A percentile compares a stretch with the other conserved stretches of the same genome.
Conservation (phyloP, 2,113 vertebrate species). For the Petrocephalus microphthalmus region DNA sequence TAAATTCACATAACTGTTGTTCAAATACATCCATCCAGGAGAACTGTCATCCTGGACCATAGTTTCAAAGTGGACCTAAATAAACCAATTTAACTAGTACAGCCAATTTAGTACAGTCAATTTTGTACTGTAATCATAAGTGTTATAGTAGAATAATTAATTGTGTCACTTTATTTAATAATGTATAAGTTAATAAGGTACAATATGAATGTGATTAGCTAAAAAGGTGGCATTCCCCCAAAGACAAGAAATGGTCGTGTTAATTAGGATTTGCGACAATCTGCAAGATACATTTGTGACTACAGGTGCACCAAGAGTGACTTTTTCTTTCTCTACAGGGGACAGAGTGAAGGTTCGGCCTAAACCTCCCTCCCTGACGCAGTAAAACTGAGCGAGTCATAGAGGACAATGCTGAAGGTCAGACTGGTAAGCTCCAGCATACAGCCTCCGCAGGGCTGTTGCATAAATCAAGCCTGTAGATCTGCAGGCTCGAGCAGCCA, state of each 20-base stretch:
- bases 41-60: neutral
- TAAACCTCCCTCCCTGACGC: slow-evolving; percentile 8
- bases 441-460: slow-evolving; percentile 20
- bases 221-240: neutral
- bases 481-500: slow-evolving; percentile 7
- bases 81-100: neutral
- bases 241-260: neutral
- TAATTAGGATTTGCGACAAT: neutral
- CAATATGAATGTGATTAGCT: neutral
- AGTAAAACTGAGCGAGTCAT: slow-evolving; percentile 9
- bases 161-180: neutral
- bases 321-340: neutral
- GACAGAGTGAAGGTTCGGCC: neutral
- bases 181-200: neutral
- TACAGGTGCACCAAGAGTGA: neutral
- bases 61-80: neutral
- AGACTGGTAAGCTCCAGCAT: slow-evolving; percentile 12
- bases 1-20: neutral
- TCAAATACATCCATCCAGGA: neutral
- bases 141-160: neutral
- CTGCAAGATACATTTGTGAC: neutral
- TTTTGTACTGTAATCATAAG: neutral
- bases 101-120: neutral
- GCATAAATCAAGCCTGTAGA: slow-evolving; percentile 34
- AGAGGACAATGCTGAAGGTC: slow-evolving; percentile 29